Evolutionary conservation across 2,113 vertebrate genomes (phyloP).

Genomic region (Oncorhynchus kisutch): DNA sequence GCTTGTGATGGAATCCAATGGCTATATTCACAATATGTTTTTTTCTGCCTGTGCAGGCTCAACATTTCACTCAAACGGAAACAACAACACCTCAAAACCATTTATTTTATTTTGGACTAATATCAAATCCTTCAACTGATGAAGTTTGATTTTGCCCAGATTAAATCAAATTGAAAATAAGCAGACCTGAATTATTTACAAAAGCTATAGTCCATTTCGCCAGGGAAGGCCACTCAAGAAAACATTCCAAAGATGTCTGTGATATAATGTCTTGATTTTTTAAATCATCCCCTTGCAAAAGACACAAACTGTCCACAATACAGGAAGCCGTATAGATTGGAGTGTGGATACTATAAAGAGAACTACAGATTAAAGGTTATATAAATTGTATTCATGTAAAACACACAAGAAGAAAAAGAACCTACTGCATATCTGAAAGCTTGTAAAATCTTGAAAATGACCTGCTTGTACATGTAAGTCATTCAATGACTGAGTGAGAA

Average conservation of each 20-base stretch:
- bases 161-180: slow-evolving; percentile 72
- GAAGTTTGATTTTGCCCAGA: slow-evolving; percentile 53
- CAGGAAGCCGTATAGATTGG: slow-evolving; percentile 24
- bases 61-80: slow-evolving; percentile 50
- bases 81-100: slow-evolving; percentile 30
- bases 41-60: slow-evolving; percentile 45
- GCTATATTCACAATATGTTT: slow-evolving; percentile 52
- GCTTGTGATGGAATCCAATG: slow-evolving; percentile 67
- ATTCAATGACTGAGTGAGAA: too few relatives aligned
- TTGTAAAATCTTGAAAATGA: too few relatives aligned
- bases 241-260: slow-evolving; percentile 66
- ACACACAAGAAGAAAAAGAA: neutral
- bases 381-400: neutral
- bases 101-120: slow-evolving; percentile 71
- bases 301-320: slow-evolving; percentile 45
- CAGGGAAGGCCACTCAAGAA: slow-evolving; percentile 48
- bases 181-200: slow-evolving; percentile 68
- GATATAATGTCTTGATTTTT: slow-evolving; percentile 43
- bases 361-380: neutral
- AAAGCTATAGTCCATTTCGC: slow-evolving; percentile 60
- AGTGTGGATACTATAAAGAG: neutral
- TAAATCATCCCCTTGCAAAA: slow-evolving; percentile 59
- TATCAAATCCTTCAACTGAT: slow-evolving; percentile 65
- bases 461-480: too few relatives aligned
- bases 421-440: neutral